Base-by-base conservation (phyloP, 2,888 invertebrate species). In the Stenodera caucasica region DNA sequence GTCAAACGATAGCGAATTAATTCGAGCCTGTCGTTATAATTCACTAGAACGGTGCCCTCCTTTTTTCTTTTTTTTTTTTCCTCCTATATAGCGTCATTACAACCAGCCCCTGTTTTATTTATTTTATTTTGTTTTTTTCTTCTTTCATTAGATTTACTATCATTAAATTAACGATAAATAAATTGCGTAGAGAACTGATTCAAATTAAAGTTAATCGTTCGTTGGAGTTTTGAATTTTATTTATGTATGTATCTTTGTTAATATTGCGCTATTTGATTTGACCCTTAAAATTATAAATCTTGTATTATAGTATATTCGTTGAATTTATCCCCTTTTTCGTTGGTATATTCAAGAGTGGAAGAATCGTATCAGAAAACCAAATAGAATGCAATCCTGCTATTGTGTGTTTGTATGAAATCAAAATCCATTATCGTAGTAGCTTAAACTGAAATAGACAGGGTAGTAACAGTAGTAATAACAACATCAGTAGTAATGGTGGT, bases 381-480 rank as follows among this genome's bases (percentile, higher is more conserved):
- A 72, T 71, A 71, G 58, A 66, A 65, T 65, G 67, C 70, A 73
- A 72, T 74, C 68, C 68, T 58, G 65, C 71, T 58, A 73, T 75
- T 75, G 75, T 75, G 70, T 37, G 9, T 33, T 6, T 33, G n/a
- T 72, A 69, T 66, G 66, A 76, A 77, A 80, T 79, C 78, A 79
- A 78, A 79, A 79, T 78, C 78, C 78, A 79, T 79, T 78, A 78
- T 75, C 68, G 66, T 67, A 70, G 71, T 70, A 62, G 64, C 63
- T 64, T 66, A 56, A 55, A 55, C 72, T 70, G 71, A 73, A 72
- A 21, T 21, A 26, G 69, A 67, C 62, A n/a, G 55, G 55, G 58
- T 58, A 67, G 37, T 37, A 8, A 7, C 8, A 7, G 30, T 7
- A 30, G 30, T 30, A 7, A 8, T 30, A 30, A 30, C 30, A 30